A percentile compares a stretch with the other conserved stretches of the same genome.
phyloP scores from a whole-genome alignment of 2,888 invertebrate genomes.

The Nipponacmea schrenckii region DNA sequence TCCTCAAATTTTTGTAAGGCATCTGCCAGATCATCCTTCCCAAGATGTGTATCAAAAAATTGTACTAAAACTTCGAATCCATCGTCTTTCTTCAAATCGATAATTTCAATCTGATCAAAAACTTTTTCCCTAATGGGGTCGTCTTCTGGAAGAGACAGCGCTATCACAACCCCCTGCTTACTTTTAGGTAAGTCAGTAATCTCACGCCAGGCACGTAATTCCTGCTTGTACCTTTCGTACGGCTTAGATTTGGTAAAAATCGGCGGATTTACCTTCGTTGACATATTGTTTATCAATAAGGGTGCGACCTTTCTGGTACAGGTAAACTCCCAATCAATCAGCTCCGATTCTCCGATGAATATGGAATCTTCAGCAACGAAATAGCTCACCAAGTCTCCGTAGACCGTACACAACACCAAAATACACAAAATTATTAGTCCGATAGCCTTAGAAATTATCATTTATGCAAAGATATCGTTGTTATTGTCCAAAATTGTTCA shows the following conservation, averaged over 20 bases:
- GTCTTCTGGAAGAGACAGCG: slow-evolving; percentile 1
- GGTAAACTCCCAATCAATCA: too few species aligned
- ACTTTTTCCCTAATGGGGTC: slow-evolving; percentile 5
- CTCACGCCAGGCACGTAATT: background rate
- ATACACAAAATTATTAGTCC: too few species aligned
- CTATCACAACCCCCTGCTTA: background rate
- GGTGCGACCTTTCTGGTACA: too few species aligned
- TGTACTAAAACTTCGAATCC: background rate
- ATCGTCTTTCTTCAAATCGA: background rate
- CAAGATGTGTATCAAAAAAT: background rate
- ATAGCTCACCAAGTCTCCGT: too few species aligned
- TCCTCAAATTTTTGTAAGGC: slow-evolving; percentile 4
- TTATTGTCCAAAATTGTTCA: too few species aligned
- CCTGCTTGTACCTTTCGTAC: slow-evolving; percentile 6
- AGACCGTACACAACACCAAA: too few species aligned
- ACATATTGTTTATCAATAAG: background rate
- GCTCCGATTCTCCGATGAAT: too few species aligned
- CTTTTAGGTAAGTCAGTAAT: background rate
- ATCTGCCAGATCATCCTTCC: background rate
- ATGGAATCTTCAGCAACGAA: too few species aligned
- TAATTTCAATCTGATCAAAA: slow-evolving; percentile 4
- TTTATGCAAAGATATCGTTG: too few species aligned
- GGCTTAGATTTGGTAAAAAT: background rate
- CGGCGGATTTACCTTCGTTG: background rate
- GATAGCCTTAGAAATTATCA: too few species aligned